phyloP scores from a whole-genome alignment of 2,113 vertebrate species.

The Turdus rufiventris region DNA sequence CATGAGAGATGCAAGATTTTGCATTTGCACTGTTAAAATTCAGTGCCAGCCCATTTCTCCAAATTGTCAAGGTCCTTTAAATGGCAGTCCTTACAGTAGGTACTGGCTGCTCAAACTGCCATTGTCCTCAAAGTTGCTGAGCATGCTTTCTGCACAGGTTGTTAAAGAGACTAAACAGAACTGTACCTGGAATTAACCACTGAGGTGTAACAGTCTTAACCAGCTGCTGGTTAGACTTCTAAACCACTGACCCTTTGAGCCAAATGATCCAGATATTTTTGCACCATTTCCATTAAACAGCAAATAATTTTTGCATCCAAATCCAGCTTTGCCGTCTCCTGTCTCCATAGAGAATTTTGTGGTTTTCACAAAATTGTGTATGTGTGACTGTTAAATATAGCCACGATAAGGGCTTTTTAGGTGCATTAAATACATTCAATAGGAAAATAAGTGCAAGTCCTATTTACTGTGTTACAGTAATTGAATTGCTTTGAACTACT shows the following conservation, averaged over 20 bases:
- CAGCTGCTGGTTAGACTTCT: background rate
- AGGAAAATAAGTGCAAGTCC: background rate
- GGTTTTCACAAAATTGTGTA: background rate
- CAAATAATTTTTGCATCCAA: background rate
- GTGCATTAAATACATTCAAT: background rate
- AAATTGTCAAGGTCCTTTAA: background rate
- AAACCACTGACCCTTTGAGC: background rate
- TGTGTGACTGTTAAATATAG: background rate
- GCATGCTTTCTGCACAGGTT: background rate
- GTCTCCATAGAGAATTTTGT: background rate
- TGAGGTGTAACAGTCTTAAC: background rate
- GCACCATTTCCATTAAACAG: background rate
- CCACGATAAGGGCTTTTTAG: background rate
- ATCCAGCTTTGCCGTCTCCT: background rate
- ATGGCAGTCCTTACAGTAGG: background rate
- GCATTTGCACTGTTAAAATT: background rate
- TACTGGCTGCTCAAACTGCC: background rate
- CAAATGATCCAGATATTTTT: background rate
- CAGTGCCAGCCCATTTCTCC: background rate
- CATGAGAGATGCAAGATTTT: background rate
- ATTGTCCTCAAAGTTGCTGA: background rate
- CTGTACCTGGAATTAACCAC: background rate
- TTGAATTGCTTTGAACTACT: conserved; percentile 12
- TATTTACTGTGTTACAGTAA: background rate
- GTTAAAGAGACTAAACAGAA: background rate